Base-by-base conservation (phyloP, 1,140 invertebrate genomes). In the Tetraneura akinire region DNA sequence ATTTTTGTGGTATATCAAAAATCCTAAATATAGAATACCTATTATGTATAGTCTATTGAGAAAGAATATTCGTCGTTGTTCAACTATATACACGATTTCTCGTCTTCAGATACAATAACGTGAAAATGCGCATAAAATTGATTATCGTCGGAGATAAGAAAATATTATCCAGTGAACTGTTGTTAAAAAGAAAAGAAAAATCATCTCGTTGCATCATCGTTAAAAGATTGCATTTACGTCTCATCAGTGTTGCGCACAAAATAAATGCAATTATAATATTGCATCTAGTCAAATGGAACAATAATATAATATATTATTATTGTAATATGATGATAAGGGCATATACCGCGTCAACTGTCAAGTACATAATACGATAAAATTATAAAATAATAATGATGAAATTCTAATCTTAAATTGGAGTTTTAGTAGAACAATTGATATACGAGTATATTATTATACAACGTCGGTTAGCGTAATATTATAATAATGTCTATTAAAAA, bases 361-460 rank as follows among this genome's bases (percentile, higher is more conserved):
- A 37, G 32, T 60, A 29, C n/a, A 64, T 21, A 60, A 29, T 60
- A 60, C 55, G 26, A 60, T 60, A 29, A 29, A 26, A 29, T 26
- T 29, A 29, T n/a, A 26, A 21, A 23, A 14, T 70, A 47, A n/a
- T 70, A 10, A 70, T 49, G 23, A 49, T 14, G 66, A 70, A 70
- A 70, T 70, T 37, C 21, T n/a, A n/a, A 13, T 68, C 8, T 26
- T 16, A 10, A 49, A 49, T 18, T 42, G 66, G 8, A 47, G 42
- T 68, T 26, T 68, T 68, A 45, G 21, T 47, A 70, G 66, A 70
- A 70, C 66, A 70, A 70, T 70, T n/a, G n/a, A n/a, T n/a, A n/a
- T n/a, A n/a, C n/a, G n/a, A n/a, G n/a, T n/a, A n/a, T 37, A 37
- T 37, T 37, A 37, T 37, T 37, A 37, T 29, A 49, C 21, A 42